Evolutionary conservation across 2,888 invertebrate genomes (phyloP).

Genomic region (Thereva unica): DNA sequence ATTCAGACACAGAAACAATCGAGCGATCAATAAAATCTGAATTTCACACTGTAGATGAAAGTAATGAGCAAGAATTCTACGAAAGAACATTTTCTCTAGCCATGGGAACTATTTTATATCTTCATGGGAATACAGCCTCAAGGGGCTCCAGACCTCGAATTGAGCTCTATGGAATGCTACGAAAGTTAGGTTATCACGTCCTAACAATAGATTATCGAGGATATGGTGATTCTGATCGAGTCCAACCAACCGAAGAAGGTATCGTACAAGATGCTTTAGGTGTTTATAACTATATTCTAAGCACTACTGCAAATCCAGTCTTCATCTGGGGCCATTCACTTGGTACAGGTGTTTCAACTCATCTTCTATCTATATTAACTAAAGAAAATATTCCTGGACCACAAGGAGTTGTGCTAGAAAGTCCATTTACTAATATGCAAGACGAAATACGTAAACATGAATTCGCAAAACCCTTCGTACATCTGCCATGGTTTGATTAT

Average conservation of each 20-base stretch:
- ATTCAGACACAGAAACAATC: conserved; percentile 47
- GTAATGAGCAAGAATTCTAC: conserved; percentile 59
- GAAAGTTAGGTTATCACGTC: conserved; percentile 73
- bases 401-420: conserved; percentile 81
- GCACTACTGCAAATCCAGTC: conserved; percentile 65
- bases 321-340: conserved; percentile 96
- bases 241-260: conserved; percentile 75
- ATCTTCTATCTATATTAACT: conserved; percentile 67
- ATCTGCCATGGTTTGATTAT: conserved; percentile 82
- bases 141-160: conserved; percentile 73
- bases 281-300: conserved; percentile 76
- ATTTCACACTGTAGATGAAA: conserved; percentile 50
- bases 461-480: conserved; percentile 74
- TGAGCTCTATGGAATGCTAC: conserved; percentile 74
- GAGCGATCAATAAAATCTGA: conserved; percentile 50
- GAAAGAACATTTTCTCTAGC: conserved; percentile 61
- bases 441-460: conserved; percentile 88
- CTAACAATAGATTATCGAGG: conserved; percentile 84
- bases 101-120: conserved; percentile 66
- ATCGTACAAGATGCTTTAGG: conserved; percentile 80
- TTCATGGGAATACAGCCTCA: conserved; percentile 77
- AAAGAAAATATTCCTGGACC: conserved; percentile 61
- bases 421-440: conserved; percentile 89
- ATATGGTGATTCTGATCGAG: conserved; percentile 76
- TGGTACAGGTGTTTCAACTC: conserved; percentile 77